Base-by-base conservation (phyloP, 2,888 invertebrate genomes). In the Coelinius sp. region DNA sequence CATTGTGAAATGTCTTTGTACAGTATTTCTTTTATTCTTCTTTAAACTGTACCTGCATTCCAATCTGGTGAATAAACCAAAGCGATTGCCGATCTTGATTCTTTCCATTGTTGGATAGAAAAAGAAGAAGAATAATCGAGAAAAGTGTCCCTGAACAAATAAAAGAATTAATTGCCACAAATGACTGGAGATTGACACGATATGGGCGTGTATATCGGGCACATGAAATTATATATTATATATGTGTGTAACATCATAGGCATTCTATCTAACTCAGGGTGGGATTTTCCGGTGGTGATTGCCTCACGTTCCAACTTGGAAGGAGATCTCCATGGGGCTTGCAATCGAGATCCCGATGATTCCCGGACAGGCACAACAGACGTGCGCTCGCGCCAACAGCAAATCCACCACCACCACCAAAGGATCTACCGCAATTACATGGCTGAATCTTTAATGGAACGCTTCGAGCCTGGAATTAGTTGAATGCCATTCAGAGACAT, bases 361-460 rank as follows among this genome's bases (percentile, higher is more conserved):
- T 68, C 44, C 44, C 12, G 38, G 52, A 31, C 31, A 64, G 35
- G 31, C 53, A 52, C 35, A 52, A 46, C 63, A 46, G 27, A 63
- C 73, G 68, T 38, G 68, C 68, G 38, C 46, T 71, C 67, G 38
- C 63, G 64, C 65, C 56, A 63, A 38, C 38, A 41, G 25, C 24
- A 63, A 22, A 38, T 22, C 38, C 38, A 27, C 62, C 24, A 63
- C 66, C 71, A 66, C 71, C 71, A 71, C 66, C 67, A 72, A 72
- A 79, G 83, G 86, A 86, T 86, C 85, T 81, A 82, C 80, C 85
- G 87, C 87, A 87, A 88, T 88, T 87, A 88, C 86, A 87, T 85
- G 86, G n/a, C 86, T 88, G 87, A 87, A 88, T 88, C 86, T 87
- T 88, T 87, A 87, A 88, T 88, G 86, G 86, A 84, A 87, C 85